Evolutionary conservation across 2,797 vertebrate genomes (phyloP).

Genomic region (Gallinago solitaria): DNA sequence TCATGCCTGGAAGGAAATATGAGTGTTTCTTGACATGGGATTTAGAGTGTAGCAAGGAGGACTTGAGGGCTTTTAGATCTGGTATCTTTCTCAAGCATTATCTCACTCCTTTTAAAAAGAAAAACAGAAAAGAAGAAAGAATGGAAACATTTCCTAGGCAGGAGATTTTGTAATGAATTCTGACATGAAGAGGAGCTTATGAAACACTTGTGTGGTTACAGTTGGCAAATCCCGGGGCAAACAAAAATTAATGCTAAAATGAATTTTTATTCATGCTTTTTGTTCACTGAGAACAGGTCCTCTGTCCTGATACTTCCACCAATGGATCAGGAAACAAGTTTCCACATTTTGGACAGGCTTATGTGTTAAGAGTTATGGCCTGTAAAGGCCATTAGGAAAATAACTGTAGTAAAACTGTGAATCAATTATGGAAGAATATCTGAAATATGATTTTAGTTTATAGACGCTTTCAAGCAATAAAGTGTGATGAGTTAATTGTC

Average conservation of each 20-base stretch:
- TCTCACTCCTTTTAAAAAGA: neutral
- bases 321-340: constrained; percentile 8
- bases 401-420: constrained; percentile 58
- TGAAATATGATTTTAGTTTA: constrained; percentile 69
- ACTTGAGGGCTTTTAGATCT: constrained; percentile 59
- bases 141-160: neutral
- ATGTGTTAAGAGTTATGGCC: constrained; percentile 37
- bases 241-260: neutral
- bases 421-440: constrained; percentile 54
- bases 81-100: constrained; percentile 41
- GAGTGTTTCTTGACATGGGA: constrained; percentile 48
- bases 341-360: constrained; percentile 10
- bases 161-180: constrained; percentile 30
- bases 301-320: neutral
- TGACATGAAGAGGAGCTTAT: neutral
- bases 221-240: neutral
- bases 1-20: constrained; percentile 32
- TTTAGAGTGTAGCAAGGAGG: constrained; percentile 39
- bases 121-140: constrained; percentile 2
- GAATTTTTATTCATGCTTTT: neutral
- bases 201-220: neutral
- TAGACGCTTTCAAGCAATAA: constrained; percentile 72
- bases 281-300: neutral
- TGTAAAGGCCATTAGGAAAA: constrained; percentile 60
- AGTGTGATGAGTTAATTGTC: constrained; percentile 70